phyloP scores from a whole-genome alignment of 2,797 vertebrate species.

The Myotis planiceps region DNA sequence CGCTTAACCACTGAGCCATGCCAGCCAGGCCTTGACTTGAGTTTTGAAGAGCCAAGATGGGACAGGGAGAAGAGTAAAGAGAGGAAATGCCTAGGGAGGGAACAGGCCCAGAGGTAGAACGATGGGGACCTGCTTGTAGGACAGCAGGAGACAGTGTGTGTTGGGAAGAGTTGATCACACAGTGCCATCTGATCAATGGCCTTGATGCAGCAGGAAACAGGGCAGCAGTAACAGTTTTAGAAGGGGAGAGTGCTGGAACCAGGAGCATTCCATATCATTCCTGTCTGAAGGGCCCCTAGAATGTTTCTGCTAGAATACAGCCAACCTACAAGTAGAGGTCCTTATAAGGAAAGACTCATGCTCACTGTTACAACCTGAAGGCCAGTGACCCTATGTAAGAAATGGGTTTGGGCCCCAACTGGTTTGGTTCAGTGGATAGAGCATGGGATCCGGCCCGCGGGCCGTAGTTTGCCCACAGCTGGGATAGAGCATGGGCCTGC shows the following conservation, averaged over 20 bases:
- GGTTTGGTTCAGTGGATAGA: too few relatives aligned
- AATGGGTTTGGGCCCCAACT: not conserved
- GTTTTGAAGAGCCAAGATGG: slow-evolving; percentile 17
- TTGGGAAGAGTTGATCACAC: not conserved
- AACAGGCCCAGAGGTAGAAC: not conserved
- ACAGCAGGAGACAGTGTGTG: not conserved
- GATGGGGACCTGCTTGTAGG: not conserved
- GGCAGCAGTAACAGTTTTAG: not conserved
- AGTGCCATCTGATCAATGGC: not conserved
- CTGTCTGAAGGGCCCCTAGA: not conserved
- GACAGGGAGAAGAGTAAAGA: not conserved
- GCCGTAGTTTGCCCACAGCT: too few relatives aligned
- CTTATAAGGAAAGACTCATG: not conserved
- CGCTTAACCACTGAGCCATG: too few relatives aligned
- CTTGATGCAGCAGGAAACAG: not conserved
- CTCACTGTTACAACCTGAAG: slow-evolving; percentile 8
- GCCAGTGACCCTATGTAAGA: not conserved
- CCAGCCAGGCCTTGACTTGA: too few relatives aligned
- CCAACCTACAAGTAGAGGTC: not conserved
- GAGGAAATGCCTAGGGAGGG: not conserved
- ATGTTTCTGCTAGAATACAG: not conserved
- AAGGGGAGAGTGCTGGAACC: not conserved
- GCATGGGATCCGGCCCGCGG: too few relatives aligned
- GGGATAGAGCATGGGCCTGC: too few relatives aligned
- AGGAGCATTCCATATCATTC: not conserved